Evolutionary conservation across 2,113 vertebrate species (phyloP).

Genomic region (Vicugna pacos): DNA sequence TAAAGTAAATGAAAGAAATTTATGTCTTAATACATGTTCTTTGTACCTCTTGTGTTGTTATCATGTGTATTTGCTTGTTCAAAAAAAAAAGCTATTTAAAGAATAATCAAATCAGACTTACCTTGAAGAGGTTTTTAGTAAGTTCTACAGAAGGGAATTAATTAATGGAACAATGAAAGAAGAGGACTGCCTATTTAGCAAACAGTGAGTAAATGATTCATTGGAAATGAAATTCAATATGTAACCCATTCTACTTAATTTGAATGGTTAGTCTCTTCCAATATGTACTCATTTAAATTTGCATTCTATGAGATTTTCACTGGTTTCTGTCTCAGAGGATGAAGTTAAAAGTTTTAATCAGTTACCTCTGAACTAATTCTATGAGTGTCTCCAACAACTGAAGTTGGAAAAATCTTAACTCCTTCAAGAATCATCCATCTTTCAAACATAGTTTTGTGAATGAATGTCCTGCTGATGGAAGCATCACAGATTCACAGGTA

Average conservation of each 20-base stretch:
- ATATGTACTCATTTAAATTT: background rate
- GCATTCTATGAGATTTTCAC: background rate
- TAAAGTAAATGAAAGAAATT: background rate
- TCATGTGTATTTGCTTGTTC: background rate
- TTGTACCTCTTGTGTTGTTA: background rate
- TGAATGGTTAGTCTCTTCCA: background rate
- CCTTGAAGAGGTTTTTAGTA: background rate
- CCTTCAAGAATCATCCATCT: background rate
- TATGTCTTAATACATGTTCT: background rate
- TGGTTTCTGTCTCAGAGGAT: background rate
- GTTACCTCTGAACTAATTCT: background rate
- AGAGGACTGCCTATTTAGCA: background rate
- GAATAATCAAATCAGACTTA: background rate
- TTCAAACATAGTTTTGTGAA: background rate
- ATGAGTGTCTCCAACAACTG: background rate
- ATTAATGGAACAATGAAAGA: background rate
- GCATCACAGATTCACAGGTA: background rate
- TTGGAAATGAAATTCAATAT: slow-evolving; percentile 37
- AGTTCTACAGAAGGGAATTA: background rate
- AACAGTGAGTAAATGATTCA: background rate
- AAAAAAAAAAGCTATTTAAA: background rate
- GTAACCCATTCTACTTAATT: background rate
- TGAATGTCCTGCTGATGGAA: background rate
- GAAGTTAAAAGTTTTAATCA: background rate
- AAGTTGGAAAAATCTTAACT: background rate